A percentile compares a stretch with the other conserved stretches of the same genome.
phyloP scores from a whole-genome alignment of 2,888 invertebrate species.

The Tortrix viridana region DNA sequence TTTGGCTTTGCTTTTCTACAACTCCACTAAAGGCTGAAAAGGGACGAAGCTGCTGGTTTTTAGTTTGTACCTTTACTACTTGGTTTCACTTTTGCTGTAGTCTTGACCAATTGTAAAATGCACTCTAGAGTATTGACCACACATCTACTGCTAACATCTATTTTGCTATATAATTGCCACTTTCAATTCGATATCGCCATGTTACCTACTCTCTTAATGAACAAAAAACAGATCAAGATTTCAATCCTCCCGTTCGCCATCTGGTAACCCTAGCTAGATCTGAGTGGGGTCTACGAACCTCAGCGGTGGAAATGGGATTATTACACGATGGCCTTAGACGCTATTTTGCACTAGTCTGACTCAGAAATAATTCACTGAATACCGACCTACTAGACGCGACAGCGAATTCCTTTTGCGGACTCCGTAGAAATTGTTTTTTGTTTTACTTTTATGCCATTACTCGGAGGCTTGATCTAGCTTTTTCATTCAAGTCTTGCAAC shows the following conservation, averaged over 20 bases:
- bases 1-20: too few relatives aligned
- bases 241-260: constrained; percentile 13
- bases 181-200: not conserved
- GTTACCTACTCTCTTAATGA: constrained; percentile 10
- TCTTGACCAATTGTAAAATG: too few relatives aligned
- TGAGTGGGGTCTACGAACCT: constrained; percentile 39
- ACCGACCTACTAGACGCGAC: constrained; percentile 24
- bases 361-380: constrained; percentile 49
- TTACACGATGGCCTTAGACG: constrained; percentile 70
- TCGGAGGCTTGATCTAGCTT: constrained; percentile 4
- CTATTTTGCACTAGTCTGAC: constrained; percentile 68
- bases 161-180: not conserved
- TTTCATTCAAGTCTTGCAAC: constrained; percentile 17
- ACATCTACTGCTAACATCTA: too few relatives aligned
- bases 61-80: too few relatives aligned
- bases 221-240: constrained; percentile 26
- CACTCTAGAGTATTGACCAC: too few relatives aligned
- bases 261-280: constrained; percentile 38
- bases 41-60: too few relatives aligned
- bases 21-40: too few relatives aligned
- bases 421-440: constrained; percentile 22
- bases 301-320: constrained; percentile 78
- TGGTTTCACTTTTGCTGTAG: too few relatives aligned
- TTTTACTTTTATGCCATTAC: constrained; percentile 17
- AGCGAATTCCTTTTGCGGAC: constrained; percentile 29